Evolutionary conservation across 2,888 invertebrate genomes (phyloP), one percentile per base, ranked within the genome.

Genomic region (Glyphotaelius pellucidus): DNA sequence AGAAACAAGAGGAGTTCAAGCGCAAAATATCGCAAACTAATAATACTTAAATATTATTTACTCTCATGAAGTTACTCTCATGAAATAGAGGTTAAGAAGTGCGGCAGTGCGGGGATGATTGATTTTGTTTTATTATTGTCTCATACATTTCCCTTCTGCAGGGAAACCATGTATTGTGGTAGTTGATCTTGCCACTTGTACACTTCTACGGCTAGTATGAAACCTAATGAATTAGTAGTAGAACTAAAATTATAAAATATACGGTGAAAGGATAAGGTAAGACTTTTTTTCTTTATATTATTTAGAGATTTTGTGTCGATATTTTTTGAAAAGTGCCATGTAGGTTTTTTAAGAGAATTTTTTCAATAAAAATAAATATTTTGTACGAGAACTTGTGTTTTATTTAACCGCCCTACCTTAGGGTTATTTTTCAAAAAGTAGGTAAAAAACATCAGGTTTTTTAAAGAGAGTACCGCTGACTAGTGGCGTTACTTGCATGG

Each of bases 1-100:
- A 94, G 25, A 96, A 96, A 0, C 96, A 96, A 92, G 96, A 96
- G 94, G 96, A 96, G 94, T 96, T 96, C 94, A 94, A 95, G 3
- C 94, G 94, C 90, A 95, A 95, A 93, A 96, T 95, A 93, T 83
- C 95, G 31, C 93, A 94, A 94, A 95, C 95, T 92, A 95, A 95
- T 91, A 94, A 90, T 83, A 67, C 25, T 9, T 67, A 67, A 67
- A n/a, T 67, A 67, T 67, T 67, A 67, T 67, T 67, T n/a, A n/a
- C n/a, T n/a, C n/a, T n/a, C n/a, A n/a, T n/a, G 4, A 9, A 67
- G 7, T 67, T 67, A 67, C 67, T 25, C 67, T 67, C 67, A 2
- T 67, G 25, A 67, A 25, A 67, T 67, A 67, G 25, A 7, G 67
- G 7, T 25, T 25, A 25, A 25, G 67, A 25, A 67, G 1, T 25